Percentiles rank a stretch among this genome's conserved stretches.
These are phyloP conservation scores for Globia sparganii DNA, from an alignment of 2,888 invertebrate genomes.

Conservation along the genomic window DNA sequence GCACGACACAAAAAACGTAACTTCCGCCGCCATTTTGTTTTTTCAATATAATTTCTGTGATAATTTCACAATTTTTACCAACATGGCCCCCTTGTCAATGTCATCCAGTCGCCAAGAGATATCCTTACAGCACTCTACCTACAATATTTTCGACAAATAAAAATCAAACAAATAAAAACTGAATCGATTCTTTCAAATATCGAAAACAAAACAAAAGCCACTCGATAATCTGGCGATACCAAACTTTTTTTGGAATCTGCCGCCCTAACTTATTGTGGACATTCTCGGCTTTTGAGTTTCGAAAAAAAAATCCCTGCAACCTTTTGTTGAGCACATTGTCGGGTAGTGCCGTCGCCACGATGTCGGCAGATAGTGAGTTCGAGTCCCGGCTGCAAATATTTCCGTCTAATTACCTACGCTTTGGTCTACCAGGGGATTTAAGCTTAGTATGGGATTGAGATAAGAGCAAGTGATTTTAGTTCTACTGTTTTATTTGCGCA, in stretches of 20 bases:
- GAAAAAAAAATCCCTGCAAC: conserved; percentile 69
- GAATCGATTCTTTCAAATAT: conserved; percentile 11
- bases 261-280: conserved; percentile 64
- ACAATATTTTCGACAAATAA: not conserved
- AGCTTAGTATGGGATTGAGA: conserved; percentile 66
- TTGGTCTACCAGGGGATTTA: conserved; percentile 67
- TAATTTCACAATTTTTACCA: not conserved
- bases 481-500: conserved; percentile 60
- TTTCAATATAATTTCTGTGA: not conserved
- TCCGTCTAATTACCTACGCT: conserved; percentile 82
- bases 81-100: not conserved
- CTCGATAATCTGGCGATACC: conserved; percentile 46
- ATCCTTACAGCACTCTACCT: not conserved
- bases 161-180: not conserved
- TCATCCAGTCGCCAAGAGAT: too few species aligned
- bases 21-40: not conserved
- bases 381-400: conserved; percentile 79
- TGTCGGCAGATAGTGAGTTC: conserved; percentile 82
- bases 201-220: conserved; percentile 38
- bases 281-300: conserved; percentile 68
- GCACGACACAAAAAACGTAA: not conserved
- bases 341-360: conserved; percentile 78
- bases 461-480: conserved; percentile 66
- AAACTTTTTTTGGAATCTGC: conserved; percentile 62
- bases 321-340: conserved; percentile 80